A percentile compares a stretch with the other conserved stretches of the same genome.
Conservation (phyloP, 2,113 vertebrate genomes). For the Psilopsiagon aurifrons region DNA sequence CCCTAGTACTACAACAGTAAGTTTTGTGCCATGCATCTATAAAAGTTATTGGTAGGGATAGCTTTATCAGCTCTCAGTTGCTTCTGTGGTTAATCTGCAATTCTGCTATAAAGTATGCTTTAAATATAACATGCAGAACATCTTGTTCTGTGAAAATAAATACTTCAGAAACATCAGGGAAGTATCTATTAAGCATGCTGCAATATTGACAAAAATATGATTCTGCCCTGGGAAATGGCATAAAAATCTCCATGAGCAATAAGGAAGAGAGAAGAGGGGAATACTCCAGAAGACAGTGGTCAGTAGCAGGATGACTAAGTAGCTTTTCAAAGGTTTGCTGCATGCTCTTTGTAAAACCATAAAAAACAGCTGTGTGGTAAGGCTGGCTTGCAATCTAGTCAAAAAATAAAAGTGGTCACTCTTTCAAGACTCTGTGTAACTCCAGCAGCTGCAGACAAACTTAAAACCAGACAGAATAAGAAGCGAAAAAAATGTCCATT, state of each 20-base stretch:
- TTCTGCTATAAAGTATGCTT: background rate
- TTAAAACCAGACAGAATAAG: constrained; percentile 26
- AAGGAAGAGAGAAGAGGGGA: background rate
- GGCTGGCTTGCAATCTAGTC: constrained; percentile 17
- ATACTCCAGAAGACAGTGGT: background rate
- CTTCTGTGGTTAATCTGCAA: background rate
- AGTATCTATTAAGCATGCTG: background rate
- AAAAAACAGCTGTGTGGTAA: constrained; percentile 42
- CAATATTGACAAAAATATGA: background rate
- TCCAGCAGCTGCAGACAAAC: constrained; percentile 45
- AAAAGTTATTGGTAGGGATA: background rate
- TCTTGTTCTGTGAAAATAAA: background rate
- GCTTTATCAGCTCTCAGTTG: background rate
- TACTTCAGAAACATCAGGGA: background rate
- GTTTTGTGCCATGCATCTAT: background rate
- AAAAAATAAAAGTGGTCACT: constrained; percentile 59
- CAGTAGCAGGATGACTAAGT: constrained; percentile 38
- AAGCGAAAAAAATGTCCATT: background rate
- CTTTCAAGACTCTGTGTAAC: constrained; percentile 37
- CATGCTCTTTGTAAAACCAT: constrained; percentile 2
- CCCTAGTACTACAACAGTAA: background rate
- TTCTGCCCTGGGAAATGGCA: background rate
- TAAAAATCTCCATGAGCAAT: background rate
- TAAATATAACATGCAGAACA: background rate
- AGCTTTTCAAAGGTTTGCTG: constrained; percentile 44